These are phyloP conservation scores for Athene cunicularia DNA, from an alignment of 2,113 vertebrate genomes.

Conservation along the genomic window DNA sequence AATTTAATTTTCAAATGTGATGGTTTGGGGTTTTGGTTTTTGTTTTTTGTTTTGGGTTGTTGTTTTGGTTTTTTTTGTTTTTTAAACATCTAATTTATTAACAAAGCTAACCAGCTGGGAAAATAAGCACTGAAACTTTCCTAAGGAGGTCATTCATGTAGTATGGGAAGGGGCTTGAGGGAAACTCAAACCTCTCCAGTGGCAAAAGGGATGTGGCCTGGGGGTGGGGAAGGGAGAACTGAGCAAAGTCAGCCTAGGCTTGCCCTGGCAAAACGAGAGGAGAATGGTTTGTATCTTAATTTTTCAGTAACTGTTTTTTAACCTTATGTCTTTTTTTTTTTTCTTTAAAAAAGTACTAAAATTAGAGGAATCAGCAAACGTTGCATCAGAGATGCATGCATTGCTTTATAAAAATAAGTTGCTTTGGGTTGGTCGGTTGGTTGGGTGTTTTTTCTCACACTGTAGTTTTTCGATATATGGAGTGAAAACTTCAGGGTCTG, in stretches of 20 bases:
- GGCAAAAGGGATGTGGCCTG: not conserved
- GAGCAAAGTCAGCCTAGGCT: not conserved
- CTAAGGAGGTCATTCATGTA: not conserved
- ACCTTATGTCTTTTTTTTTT: not conserved
- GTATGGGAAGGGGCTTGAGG: not conserved
- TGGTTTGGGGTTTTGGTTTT: not conserved
- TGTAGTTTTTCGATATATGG: rapidly evolving
- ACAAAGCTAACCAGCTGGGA: not conserved
- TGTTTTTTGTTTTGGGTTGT: not conserved
- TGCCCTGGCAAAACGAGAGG: not conserved
- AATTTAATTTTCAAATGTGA: slow-evolving; percentile 20
- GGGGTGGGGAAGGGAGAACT: not conserved
- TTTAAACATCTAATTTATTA: not conserved
- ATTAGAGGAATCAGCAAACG: not conserved
- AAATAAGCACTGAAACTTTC: not conserved
- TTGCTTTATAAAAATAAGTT: not conserved
- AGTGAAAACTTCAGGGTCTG: not conserved
- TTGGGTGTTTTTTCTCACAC: rapidly evolving
- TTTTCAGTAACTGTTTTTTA: not conserved
- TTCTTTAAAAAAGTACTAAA: not conserved
- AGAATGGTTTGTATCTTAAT: not conserved
- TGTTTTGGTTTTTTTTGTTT: not conserved
- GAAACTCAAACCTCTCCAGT: not conserved
- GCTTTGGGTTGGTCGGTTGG: not conserved
- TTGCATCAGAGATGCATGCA: rapidly evolving